phyloP scores from a whole-genome alignment of 2,113 vertebrate genomes.

The Dicerorhinus sumatrensis region DNA sequence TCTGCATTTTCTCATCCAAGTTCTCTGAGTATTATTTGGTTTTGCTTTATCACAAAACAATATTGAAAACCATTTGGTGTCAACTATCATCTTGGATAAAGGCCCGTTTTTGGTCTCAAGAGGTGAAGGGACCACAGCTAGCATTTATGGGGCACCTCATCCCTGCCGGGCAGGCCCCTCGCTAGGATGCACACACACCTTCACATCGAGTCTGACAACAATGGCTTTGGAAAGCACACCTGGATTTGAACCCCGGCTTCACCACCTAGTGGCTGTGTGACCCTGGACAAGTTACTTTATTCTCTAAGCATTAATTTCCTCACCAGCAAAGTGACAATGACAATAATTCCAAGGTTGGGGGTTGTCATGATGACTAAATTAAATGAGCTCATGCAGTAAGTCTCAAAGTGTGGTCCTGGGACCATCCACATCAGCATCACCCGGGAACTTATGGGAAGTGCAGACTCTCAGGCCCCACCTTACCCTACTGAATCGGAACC shows the following conservation, averaged over 20 bases:
- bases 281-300: background rate
- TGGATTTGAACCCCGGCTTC: background rate
- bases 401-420: background rate
- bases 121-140: background rate
- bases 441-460: background rate
- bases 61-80: slow-evolving; percentile 24
- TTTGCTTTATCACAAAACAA: slow-evolving; percentile 54
- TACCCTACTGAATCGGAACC: background rate
- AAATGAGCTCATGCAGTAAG: background rate
- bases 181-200: background rate
- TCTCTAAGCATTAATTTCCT: background rate
- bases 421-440: background rate
- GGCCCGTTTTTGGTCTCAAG: background rate
- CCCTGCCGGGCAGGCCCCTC: background rate
- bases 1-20: background rate
- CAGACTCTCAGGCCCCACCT: background rate
- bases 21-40: background rate
- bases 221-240: background rate
- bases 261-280: background rate
- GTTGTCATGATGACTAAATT: background rate
- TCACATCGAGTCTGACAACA: accelerated
- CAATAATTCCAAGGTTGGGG: background rate
- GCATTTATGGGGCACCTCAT: accelerated
- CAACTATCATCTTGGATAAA: background rate
- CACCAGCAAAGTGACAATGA: background rate